These are phyloP conservation scores for Mallotus villosus DNA, from an alignment of 2,797 vertebrate species.

Conservation along the genomic window DNA sequence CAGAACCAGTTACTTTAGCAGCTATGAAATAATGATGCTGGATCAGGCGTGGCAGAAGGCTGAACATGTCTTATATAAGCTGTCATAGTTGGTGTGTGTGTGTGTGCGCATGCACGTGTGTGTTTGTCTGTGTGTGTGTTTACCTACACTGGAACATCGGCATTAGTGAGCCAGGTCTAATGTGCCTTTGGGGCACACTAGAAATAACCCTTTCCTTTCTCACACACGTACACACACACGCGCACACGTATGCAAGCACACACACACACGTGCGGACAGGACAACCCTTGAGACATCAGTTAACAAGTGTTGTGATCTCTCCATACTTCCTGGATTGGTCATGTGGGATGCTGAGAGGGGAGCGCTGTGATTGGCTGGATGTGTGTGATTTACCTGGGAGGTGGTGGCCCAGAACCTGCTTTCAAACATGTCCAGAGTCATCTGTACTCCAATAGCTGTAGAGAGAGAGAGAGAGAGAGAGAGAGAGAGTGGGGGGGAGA, in stretches of 20 bases:
- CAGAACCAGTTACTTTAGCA: not conserved
- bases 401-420: constrained; percentile 59
- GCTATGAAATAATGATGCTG: not conserved
- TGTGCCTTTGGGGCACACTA: constrained; percentile 15
- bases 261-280: too few species aligned
- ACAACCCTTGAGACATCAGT: too few species aligned
- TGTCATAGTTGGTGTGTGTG: too few species aligned
- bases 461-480: constrained; percentile 7
- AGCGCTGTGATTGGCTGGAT: not conserved
- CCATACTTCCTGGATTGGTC: too few species aligned
- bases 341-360: not conserved
- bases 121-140: not conserved
- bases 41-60: not conserved
- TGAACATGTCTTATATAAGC: too few species aligned
- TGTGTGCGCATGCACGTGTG: not conserved
- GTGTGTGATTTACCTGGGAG: constrained; percentile 52
- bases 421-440: constrained; percentile 50
- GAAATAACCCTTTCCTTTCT: constrained; percentile 13
- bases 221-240: too few species aligned
- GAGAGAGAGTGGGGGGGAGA: constrained; percentile 16
- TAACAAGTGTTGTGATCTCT: too few species aligned
- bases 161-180: constrained; percentile 15
- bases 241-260: too few species aligned
- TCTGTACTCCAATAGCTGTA: constrained; percentile 14
- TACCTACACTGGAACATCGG: not conserved